Evolutionary conservation across 2,888 invertebrate species (phyloP).

Genomic region (Drosophila kambysellisi): DNA sequence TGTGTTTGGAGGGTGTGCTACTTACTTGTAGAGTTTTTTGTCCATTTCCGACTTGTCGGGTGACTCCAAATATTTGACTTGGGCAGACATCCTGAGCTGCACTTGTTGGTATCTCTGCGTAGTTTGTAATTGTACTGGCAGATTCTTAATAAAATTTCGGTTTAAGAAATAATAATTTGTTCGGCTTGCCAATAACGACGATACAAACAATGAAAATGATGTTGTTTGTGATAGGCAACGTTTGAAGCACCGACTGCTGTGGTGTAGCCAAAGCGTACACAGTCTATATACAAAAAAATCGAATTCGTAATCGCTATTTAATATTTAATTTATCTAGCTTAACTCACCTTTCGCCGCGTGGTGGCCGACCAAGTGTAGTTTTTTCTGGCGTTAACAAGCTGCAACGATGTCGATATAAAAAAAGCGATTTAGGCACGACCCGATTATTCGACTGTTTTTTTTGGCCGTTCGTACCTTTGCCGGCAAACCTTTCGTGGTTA

Average conservation of each 20-base stretch:
- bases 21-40: constrained; percentile 91
- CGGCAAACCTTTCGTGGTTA: not conserved
- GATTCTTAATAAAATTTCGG: not conserved
- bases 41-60: constrained; percentile 92
- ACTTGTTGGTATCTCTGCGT: not conserved
- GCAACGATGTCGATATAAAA: constrained; percentile 12
- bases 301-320: not conserved
- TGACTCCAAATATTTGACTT: constrained; percentile 84
- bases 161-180: constrained; percentile 18
- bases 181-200: constrained; percentile 16
- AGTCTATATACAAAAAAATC: constrained; percentile 4
- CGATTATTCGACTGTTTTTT: not conserved
- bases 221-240: constrained; percentile 3
- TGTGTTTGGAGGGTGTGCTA: not conserved
- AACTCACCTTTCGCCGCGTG: constrained; percentile 43
- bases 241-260: constrained; percentile 43
- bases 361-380: constrained; percentile 40
- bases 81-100: constrained; percentile 49
- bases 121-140: not conserved
- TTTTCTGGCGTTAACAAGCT: constrained; percentile 9
- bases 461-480: not conserved
- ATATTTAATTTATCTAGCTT: not conserved
- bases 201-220: constrained; percentile 3
- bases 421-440: not conserved
- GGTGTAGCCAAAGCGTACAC: constrained; percentile 36